These are phyloP conservation scores for Chironomus striatipennis DNA, from an alignment of 1,140 invertebrate genomes.

Conservation along the genomic window DNA sequence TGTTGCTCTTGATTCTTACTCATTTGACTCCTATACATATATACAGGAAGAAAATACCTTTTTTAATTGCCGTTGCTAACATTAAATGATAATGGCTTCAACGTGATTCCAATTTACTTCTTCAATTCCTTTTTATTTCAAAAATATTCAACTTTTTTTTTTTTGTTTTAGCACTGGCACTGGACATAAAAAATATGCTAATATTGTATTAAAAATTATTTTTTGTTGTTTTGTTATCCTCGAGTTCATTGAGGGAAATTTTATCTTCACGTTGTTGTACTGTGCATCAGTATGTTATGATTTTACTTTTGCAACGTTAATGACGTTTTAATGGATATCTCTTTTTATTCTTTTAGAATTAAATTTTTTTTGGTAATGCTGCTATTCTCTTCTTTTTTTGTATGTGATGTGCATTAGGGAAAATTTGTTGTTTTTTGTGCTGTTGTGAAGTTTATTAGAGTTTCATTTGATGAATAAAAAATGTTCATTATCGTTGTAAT, in stretches of 20 bases:
- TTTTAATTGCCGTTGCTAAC: slow-evolving; percentile 6
- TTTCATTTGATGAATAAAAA: too few species aligned
- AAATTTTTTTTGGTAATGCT: too few species aligned
- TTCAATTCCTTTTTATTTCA: background rate
- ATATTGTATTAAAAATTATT: background rate
- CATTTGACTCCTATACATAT: background rate
- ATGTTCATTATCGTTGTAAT: too few species aligned
- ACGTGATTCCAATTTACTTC: slow-evolving; percentile 18
- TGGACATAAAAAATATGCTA: background rate
- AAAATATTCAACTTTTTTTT: background rate
- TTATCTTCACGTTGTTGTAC: too few species aligned
- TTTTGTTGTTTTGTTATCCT: background rate
- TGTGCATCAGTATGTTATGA: background rate
- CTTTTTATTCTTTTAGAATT: too few species aligned
- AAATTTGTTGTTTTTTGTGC: too few species aligned
- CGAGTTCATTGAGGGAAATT: background rate
- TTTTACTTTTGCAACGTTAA: too few species aligned
- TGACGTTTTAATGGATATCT: too few species aligned
- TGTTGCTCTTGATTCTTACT: background rate
- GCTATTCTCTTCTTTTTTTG: too few species aligned
- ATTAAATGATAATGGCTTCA: slow-evolving; percentile 16
- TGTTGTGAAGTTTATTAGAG: too few species aligned
- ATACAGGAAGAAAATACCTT: background rate
- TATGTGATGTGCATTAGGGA: too few species aligned
- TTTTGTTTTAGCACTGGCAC: background rate